Evolutionary conservation across 2,113 vertebrate species (phyloP).

Genomic region (Prietella phreatophila): DNA sequence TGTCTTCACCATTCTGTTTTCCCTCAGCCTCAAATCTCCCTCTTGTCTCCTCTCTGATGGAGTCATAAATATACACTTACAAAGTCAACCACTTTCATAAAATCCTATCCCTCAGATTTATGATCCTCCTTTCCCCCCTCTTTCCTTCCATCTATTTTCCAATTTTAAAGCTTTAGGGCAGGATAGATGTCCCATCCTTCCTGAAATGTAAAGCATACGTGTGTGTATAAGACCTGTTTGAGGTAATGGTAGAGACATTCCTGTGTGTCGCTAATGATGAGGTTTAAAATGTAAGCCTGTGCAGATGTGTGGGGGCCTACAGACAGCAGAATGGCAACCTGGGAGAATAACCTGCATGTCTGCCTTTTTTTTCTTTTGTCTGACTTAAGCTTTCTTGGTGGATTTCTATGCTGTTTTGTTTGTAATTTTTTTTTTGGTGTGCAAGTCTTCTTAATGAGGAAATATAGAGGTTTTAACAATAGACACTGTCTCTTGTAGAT

Average conservation of each 20-base stretch:
- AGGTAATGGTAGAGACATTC: neutral
- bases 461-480: neutral
- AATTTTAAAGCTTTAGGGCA: constrained; percentile 20
- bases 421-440: neutral
- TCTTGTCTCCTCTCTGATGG: constrained; percentile 25
- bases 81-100: constrained; percentile 11
- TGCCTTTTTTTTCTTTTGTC: neutral
- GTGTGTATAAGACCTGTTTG: neutral
- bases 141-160: constrained; percentile 25
- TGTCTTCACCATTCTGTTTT: constrained; percentile 18
- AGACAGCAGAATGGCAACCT: constrained; percentile 18
- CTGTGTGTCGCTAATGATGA: neutral
- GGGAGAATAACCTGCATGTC: constrained; percentile 5
- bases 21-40: constrained; percentile 5
- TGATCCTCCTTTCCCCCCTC: neutral
- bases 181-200: neutral
- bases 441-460: neutral
- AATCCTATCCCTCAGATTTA: constrained; percentile 35
- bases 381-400: neutral
- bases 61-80: constrained; percentile 39
- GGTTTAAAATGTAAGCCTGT: constrained; percentile 13
- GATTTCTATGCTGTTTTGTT: neutral
- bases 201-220: constrained; percentile 16
- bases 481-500: neutral
- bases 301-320: constrained; percentile 22